Conservation (phyloP, 2,113 vertebrate species). For the Chiloscyllium plagiosum region DNA sequence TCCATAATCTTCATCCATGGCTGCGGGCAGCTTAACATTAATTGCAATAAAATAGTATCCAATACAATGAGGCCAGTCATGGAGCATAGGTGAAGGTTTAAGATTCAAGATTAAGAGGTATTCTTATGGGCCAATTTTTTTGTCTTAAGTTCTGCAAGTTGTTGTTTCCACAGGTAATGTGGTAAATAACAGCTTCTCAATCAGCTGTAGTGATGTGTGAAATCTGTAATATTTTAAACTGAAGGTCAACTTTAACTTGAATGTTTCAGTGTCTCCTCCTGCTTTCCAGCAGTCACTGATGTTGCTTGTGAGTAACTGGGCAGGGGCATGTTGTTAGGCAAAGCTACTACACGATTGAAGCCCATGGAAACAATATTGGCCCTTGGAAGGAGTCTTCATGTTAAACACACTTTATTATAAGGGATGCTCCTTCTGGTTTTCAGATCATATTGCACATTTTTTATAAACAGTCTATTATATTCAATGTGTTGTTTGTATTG, state of each 20-base stretch:
- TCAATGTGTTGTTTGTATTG: background rate
- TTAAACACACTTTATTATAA: background rate
- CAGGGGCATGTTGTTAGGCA: background rate
- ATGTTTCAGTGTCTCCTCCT: background rate
- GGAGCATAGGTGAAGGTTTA: background rate
- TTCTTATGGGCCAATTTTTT: background rate
- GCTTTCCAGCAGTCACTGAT: background rate
- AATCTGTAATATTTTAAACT: background rate
- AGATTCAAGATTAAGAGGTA: background rate
- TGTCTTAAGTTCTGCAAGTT: background rate
- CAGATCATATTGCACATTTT: slow-evolving; percentile 29
- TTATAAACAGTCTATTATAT: background rate
- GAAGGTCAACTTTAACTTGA: background rate
- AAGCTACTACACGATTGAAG: background rate
- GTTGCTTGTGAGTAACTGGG: background rate
- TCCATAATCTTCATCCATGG: background rate
- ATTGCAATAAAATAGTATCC: slow-evolving; percentile 14
- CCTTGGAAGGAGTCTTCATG: background rate
- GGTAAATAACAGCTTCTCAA: background rate
- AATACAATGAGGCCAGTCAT: background rate
- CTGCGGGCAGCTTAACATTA: background rate
- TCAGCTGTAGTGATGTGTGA: background rate
- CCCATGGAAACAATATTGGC: background rate
- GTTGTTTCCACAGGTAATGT: background rate
- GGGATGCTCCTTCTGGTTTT: background rate